phyloP scores from a whole-genome alignment of 2,113 vertebrate genomes.

The Spizaetus ornatus region DNA sequence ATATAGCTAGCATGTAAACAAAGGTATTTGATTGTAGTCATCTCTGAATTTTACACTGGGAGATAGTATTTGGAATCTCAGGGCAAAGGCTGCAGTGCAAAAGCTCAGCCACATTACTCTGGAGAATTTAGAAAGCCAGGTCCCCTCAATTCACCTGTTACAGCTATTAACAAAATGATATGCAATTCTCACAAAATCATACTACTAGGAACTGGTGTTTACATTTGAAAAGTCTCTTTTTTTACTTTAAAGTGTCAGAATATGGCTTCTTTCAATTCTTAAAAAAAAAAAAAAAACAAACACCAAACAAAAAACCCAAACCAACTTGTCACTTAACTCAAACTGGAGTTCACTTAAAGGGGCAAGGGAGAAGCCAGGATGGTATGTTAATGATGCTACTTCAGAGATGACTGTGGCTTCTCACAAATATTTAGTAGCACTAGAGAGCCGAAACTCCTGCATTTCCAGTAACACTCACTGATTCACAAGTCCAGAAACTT shows the following conservation, averaged over 20 bases:
- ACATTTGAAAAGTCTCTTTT: not conserved
- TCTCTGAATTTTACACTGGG: not conserved
- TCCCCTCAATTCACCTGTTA: not conserved
- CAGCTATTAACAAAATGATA: not conserved
- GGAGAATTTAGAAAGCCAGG: not conserved
- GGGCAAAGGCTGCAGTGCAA: not conserved
- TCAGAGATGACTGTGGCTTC: not conserved
- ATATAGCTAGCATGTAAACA: not conserved
- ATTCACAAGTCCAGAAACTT: not conserved
- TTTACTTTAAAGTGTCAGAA: not conserved
- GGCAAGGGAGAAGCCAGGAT: not conserved
- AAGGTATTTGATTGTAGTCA: not conserved
- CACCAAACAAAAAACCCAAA: not conserved
- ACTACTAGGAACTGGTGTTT: not conserved
- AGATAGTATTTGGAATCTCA: not conserved
- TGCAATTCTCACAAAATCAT: not conserved
- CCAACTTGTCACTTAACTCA: not conserved
- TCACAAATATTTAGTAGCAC: not conserved
- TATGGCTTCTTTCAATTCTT: not conserved
- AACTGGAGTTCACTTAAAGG: not conserved
- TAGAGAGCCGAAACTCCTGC: not conserved
- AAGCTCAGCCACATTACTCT: not conserved
- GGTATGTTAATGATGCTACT: not conserved
- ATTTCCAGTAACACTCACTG: not conserved
- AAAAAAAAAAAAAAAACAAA: not conserved